Percentiles rank a stretch among this genome's conserved stretches.
These are phyloP conservation scores for Gerris buenoi DNA, from an alignment of 1,140 invertebrate genomes.

Conservation along the genomic window DNA sequence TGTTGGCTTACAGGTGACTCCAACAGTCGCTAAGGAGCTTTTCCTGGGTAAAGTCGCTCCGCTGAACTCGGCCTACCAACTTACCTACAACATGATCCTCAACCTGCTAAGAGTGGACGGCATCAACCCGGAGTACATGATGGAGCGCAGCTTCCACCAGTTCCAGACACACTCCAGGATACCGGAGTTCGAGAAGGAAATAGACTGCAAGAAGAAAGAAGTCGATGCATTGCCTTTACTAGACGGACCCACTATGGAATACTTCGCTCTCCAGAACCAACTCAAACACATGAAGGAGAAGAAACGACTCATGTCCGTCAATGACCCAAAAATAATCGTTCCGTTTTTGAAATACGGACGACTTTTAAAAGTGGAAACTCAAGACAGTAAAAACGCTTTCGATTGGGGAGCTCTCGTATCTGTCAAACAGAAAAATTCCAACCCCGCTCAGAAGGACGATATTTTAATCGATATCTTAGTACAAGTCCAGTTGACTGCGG, in stretches of 20 bases:
- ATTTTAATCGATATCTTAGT: conserved; percentile 51
- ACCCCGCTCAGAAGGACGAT: conserved; percentile 18
- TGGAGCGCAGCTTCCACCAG: conserved; percentile 95
- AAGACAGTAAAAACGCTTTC: conserved; percentile 70
- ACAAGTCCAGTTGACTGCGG: conserved; percentile 48
- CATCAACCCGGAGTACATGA: conserved; percentile 99
- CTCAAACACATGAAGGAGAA: conserved; percentile 55
- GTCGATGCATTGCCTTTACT: conserved; percentile 62
- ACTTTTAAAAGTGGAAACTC: conserved; percentile 70
- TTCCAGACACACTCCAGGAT: conserved; percentile 96
- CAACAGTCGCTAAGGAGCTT: conserved; percentile 65
- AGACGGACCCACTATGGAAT: conserved; percentile 47
- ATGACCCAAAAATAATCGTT: conserved; percentile 72
- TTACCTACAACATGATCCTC: conserved; percentile 99
- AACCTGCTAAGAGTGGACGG: conserved; percentile 94
- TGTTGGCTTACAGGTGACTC: conserved; percentile 29
- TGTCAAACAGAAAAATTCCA: conserved; percentile 55
- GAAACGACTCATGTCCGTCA: conserved; percentile 56
- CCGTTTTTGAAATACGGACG: conserved; percentile 90
- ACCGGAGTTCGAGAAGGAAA: conserved; percentile 66
- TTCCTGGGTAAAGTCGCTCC: conserved; percentile 88
- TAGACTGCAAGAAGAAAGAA: conserved; percentile 44
- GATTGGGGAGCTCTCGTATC: conserved; percentile 94
- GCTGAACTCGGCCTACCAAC: conserved; percentile 95
- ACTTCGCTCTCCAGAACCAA: conserved; percentile 46